phyloP scores from a whole-genome alignment of 2,113 vertebrate species.

The Microtus pennsylvanicus region DNA sequence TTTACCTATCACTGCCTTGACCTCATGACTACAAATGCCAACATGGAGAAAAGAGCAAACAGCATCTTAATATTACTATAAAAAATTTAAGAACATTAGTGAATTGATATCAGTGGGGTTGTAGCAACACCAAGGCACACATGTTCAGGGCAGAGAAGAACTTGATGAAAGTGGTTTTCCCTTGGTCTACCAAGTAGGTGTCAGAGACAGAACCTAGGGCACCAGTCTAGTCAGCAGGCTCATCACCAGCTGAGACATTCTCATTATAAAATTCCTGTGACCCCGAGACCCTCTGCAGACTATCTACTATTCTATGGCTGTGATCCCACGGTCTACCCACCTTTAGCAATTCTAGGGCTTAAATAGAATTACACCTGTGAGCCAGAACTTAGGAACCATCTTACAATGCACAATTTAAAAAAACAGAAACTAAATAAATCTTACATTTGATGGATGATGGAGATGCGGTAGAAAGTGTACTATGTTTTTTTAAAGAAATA shows the following conservation, averaged over 20 bases:
- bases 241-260: too few relatives aligned
- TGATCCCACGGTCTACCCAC: neutral
- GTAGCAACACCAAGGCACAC: neutral
- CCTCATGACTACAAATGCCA: neutral
- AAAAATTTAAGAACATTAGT: neutral
- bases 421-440: slow-evolving; percentile 33
- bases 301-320: neutral
- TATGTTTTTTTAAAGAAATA: slow-evolving; percentile 13
- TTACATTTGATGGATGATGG: slow-evolving; percentile 20
- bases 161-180: neutral
- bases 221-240: neutral
- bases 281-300: neutral
- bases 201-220: neutral
- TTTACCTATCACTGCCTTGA: neutral
- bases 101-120: neutral
- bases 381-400: neutral
- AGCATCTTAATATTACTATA: neutral
- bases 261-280: neutral
- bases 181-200: neutral
- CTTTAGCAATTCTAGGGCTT: neutral
- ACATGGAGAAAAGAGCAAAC: neutral
- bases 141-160: neutral
- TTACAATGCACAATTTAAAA: neutral
- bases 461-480: neutral
- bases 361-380: neutral